Evolutionary conservation across 2,113 vertebrate species (phyloP).

Genomic region (Cynocephalus volans): DNA sequence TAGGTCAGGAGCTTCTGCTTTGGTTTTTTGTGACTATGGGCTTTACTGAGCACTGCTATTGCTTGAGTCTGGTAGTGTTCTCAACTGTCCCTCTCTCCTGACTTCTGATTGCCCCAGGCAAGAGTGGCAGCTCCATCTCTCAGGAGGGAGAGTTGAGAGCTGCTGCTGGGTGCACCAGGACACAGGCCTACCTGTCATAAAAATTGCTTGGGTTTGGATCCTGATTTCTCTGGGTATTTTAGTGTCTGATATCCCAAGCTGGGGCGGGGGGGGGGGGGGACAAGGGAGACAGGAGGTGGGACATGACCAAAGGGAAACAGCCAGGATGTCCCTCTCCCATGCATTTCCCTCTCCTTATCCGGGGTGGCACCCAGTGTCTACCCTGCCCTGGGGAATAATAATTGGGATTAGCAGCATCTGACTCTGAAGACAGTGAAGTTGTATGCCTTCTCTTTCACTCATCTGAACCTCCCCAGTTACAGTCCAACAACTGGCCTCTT

Average conservation of each 20-base stretch:
- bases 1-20: neutral
- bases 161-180: neutral
- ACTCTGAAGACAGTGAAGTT: neutral
- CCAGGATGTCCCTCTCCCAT: neutral
- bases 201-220: neutral
- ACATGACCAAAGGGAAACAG: neutral
- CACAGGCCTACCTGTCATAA: neutral
- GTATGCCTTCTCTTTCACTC: neutral
- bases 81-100: neutral
- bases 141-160: neutral
- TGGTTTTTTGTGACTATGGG: neutral
- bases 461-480: neutral
- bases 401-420: neutral
- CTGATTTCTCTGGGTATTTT: conserved; percentile 48
- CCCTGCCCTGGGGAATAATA: neutral
- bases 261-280: neutral
- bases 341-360: conserved; percentile 25
- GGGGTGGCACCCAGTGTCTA: neutral
- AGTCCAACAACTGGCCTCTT: neutral
- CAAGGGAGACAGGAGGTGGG: neutral
- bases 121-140: neutral
- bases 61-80: neutral
- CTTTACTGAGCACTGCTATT: neutral
- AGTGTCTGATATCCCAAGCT: neutral
- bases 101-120: neutral